Evolutionary conservation across 2,888 invertebrate genomes (phyloP), one percentile per base, ranked within the genome.

Genomic region (Cylloceria caligata): DNA sequence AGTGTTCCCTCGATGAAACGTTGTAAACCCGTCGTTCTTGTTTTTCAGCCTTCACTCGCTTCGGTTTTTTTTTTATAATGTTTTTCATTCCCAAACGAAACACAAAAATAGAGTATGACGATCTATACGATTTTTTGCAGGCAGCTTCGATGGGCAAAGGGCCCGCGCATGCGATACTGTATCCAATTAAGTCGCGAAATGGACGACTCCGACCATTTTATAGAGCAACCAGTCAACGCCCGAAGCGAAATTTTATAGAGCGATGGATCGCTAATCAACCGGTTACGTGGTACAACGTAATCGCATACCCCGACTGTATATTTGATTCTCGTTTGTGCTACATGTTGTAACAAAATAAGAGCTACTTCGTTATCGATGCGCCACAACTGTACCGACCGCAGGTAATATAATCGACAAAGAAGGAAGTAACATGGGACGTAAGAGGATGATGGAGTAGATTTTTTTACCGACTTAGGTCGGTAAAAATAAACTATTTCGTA

Each of bases 171-270:
- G 69, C 42, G 83, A 85, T 87, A 78, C 74, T 83, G 82, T 87
- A 81, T 88, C 87, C 88, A 88, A 89, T 89, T 89, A 89, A 88
- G 85, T 85, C 80, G 79, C 81, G 78, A 88, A 88, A 87, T 86
- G 84, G 86, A 89, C 87, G 84, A 85, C 83, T 83, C 80, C 76
- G 72, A 81, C 71, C 83, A 60, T 86, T 88, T 85, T 83, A 81
- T 86, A 85, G 83, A 71, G 62, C 52, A 57, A 65, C 57, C 49
- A 30, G 57, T 62, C 65, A 69, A 78, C 80, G 80, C 83, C 80
- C 75, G 67, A 71, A 52, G 77, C 80, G 72, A 60, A 74, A 64
- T 74, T 55, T 60, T 71, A 62, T 57, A 42, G 64, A 73, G 72
- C 78, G 79, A 88, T 85, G 84, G 81, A 84, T 85, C 83, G 85